A percentile compares a stretch with the other conserved stretches of the same genome.
phyloP scores from a whole-genome alignment of 2,888 invertebrate species.

The Coronaproctus castanopsis region DNA sequence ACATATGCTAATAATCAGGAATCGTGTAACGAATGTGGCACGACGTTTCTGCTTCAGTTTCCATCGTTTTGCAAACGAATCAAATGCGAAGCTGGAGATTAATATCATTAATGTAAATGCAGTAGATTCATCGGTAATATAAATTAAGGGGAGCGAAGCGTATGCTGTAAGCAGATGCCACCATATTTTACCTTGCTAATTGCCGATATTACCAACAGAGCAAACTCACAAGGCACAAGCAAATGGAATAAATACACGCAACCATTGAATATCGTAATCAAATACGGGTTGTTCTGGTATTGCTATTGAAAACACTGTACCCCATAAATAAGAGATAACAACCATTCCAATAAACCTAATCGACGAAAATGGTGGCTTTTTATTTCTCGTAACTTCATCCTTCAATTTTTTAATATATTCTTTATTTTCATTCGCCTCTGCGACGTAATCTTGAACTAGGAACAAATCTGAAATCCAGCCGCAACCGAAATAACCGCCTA shows the following conservation, averaged over 20 bases:
- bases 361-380: slow-evolving; percentile 63
- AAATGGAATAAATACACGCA: slow-evolving; percentile 51
- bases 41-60: slow-evolving; percentile 39
- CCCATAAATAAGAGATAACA: slow-evolving; percentile 60
- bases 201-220: slow-evolving; percentile 75
- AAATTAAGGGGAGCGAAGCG: slow-evolving; percentile 32
- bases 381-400: slow-evolving; percentile 36
- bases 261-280: slow-evolving; percentile 46
- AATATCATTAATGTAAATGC: slow-evolving; percentile 48
- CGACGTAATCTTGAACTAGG: slow-evolving; percentile 64
- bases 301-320: slow-evolving; percentile 49
- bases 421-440: slow-evolving; percentile 56
- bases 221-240: slow-evolving; percentile 67
- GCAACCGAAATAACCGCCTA: slow-evolving; percentile 63
- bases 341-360: slow-evolving; percentile 56
- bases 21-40: no score
- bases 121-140: slow-evolving; percentile 49
- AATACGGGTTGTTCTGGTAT: slow-evolving; percentile 52
- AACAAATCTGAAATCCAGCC: slow-evolving; percentile 77
- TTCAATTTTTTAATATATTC: slow-evolving; percentile 42
- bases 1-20: slow-evolving; percentile 38
- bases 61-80: slow-evolving; percentile 60
- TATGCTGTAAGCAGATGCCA: slow-evolving; percentile 48
- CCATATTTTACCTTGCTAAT: slow-evolving; percentile 51
- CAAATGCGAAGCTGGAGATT: slow-evolving; percentile 46